Conservation (phyloP, 2,888 invertebrate genomes). For the Calameuta idolon region DNA sequence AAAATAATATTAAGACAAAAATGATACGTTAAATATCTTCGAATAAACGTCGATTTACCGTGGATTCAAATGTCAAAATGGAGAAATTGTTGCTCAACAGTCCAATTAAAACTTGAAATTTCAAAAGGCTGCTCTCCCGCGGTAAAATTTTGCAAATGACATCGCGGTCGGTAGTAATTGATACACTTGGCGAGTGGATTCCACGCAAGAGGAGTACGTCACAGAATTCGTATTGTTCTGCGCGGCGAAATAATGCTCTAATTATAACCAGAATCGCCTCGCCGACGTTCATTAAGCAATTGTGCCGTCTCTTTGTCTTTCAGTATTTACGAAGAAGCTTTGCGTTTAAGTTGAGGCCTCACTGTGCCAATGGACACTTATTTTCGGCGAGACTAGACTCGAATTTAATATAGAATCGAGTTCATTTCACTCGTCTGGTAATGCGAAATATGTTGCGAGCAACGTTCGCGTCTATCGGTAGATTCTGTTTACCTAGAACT, state of each 20-base stretch:
- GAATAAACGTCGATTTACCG: neutral
- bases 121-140: neutral
- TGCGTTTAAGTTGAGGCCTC: neutral
- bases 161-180: neutral
- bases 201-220: neutral
- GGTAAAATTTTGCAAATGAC: neutral
- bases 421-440: slow-evolving; percentile 17
- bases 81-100: neutral
- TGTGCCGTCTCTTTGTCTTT: neutral
- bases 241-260: slow-evolving; percentile 13
- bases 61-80: neutral
- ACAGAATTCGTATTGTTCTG: neutral
- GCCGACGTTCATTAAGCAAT: slow-evolving; percentile 11
- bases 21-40: neutral
- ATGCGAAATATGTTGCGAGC: neutral
- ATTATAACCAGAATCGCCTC: slow-evolving; percentile 10
- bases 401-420: slow-evolving; percentile 24
- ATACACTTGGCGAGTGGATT: neutral
- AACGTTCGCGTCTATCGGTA: neutral
- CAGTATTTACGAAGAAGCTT: slow-evolving; percentile 1
- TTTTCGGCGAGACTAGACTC: slow-evolving; percentile 14
- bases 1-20: neutral
- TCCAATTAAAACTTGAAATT: neutral
- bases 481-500: neutral
- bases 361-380: slow-evolving; percentile 9